phyloP scores from a whole-genome alignment of 2,797 vertebrate genomes.

The Sternotherus odoratus region DNA sequence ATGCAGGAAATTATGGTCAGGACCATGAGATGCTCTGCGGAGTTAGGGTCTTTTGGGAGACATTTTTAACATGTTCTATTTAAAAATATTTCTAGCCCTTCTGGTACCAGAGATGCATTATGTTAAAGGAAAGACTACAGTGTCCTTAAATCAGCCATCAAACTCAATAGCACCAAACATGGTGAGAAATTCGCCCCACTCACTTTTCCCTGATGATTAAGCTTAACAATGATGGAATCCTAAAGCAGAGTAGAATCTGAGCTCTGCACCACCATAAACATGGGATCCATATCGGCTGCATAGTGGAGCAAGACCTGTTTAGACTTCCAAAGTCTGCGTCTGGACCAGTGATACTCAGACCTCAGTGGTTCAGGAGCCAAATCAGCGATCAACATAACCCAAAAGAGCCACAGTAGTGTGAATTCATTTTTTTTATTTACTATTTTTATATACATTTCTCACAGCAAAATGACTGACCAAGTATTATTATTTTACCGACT shows the following conservation, averaged over 20 bases:
- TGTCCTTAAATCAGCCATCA: background rate
- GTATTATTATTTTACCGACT: background rate
- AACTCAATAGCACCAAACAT: background rate
- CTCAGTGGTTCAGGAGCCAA: background rate
- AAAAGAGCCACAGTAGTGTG: background rate
- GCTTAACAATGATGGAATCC: background rate
- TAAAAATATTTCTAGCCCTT: background rate
- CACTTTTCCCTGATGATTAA: fast-evolving
- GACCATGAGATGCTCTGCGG: background rate
- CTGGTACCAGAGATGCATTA: fast-evolving
- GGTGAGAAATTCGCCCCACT: background rate
- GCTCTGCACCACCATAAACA: background rate
- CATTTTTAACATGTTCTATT: background rate
- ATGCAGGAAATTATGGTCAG: background rate
- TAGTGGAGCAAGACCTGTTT: background rate
- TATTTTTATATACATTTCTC: too few species aligned
- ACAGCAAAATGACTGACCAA: too few species aligned
- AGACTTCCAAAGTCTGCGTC: background rate
- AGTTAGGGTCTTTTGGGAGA: background rate
- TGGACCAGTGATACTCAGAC: background rate
- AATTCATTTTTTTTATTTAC: background rate
- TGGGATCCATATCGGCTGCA: background rate
- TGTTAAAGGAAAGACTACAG: fast-evolving
- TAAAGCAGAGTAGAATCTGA: background rate
- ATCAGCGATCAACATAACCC: background rate